phyloP scores from a whole-genome alignment of 1,140 invertebrate genomes.

The Bradysia coprophila region DNA sequence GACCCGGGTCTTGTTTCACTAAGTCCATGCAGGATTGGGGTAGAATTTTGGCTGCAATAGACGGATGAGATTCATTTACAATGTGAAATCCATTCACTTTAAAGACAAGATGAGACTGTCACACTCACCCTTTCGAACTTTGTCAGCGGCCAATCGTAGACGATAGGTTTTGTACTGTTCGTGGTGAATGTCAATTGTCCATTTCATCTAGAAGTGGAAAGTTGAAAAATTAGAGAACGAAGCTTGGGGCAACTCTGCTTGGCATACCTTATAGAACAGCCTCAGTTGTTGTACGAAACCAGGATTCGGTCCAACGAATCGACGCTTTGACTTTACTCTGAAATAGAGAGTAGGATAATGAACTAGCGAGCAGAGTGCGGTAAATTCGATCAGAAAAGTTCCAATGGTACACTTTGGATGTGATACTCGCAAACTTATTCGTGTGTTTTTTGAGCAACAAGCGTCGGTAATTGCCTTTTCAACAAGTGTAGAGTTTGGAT shows the following conservation, averaged over 20 bases:
- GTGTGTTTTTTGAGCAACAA: too few relatives aligned
- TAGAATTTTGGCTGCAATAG: slow-evolving; percentile 50
- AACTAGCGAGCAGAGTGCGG: too few relatives aligned
- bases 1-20: slow-evolving; percentile 60
- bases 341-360: slow-evolving; percentile 7
- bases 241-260: too few relatives aligned
- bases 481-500: too few relatives aligned
- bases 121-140: slow-evolving; percentile 44
- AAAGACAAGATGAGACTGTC: slow-evolving; percentile 1
- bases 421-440: too few relatives aligned
- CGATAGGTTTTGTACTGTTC: slow-evolving; percentile 58
- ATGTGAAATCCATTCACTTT: not conserved
- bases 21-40: slow-evolving; percentile 56
- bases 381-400: too few relatives aligned
- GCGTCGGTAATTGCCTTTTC: too few relatives aligned
- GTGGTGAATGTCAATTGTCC: slow-evolving; percentile 43
- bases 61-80: not conserved
- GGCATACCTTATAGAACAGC: slow-evolving; percentile 49
- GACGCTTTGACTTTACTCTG: slow-evolving; percentile 39
- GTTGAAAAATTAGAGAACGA: too few relatives aligned
- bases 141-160: slow-evolving; percentile 56
- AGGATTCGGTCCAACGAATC: slow-evolving; percentile 46
- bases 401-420: too few relatives aligned
- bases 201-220: slow-evolving; percentile 60
- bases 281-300: slow-evolving; percentile 60